Base-by-base conservation (phyloP, 2,797 vertebrate species). In the Euphonia xanthogaster region DNA sequence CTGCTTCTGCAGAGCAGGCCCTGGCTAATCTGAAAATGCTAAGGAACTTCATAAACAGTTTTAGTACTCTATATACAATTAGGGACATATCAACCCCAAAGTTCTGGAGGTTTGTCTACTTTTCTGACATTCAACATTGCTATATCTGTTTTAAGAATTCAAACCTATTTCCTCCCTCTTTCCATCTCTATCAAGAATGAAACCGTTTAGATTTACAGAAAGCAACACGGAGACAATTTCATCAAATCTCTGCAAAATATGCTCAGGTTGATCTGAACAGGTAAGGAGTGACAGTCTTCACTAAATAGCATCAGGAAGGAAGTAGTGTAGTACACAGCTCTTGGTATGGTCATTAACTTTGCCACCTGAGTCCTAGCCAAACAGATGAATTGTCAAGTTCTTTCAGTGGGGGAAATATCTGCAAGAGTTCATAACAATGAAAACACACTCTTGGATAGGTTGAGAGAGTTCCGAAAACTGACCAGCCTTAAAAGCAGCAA, bases 71-170 rank as follows among this genome's bases (percentile, higher is more conserved):
- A 68, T 20, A 70, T 21, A 72, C 40, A 90, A 72, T 94, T 94
- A 94, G 51, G 44, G 39, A 91, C 15, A 86, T 86, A 93, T n/a
- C 55, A 91, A 95, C 95, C 95, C 50, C 96, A 94, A 95, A 76
- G 33, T 62, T 75, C 73, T 86, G 33, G 27, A 91, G 48, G 54
- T 89, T 61, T 61, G 24, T 77, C 61, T 60, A 33, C 8, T 93
- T 93, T 95, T 97, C 60, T 86, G 72, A 71, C 40, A 73, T 37
- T 78, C 2, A 70, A 22, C 48, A 62, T 20, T 60, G 11, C 5
- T 40, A 8, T 3, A 31, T 11, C 23, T 79, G 45, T 55, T 70
- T 58, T 57, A 76, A 74, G 42, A 81, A 48, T 54, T 84, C 31
- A 65, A 58, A 73, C 37, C 17, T 54, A 30, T 20, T 78, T 47